Conservation (phyloP, 2,797 vertebrate species). For the Peromyscus melanophrys region DNA sequence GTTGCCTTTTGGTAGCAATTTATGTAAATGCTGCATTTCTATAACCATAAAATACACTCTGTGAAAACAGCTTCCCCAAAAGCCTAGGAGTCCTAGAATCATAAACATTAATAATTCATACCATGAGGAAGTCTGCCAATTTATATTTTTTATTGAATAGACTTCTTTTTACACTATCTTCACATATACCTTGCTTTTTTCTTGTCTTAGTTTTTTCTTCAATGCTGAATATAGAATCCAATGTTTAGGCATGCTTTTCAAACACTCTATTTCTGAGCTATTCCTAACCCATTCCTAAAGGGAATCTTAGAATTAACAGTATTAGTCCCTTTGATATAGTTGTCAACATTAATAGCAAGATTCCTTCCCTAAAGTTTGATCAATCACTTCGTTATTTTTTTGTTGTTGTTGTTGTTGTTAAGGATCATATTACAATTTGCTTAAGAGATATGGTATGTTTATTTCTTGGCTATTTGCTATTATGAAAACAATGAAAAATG, state of each 20-base stretch:
- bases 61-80: background rate
- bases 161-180: background rate
- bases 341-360: slow-evolving; percentile 50
- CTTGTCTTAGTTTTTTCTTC: background rate
- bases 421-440: background rate
- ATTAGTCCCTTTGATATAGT: background rate
- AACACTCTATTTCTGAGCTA: background rate
- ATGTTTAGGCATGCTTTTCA: background rate
- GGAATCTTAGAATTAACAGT: background rate
- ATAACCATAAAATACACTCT: background rate
- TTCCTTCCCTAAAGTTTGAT: background rate
- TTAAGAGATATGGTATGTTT: background rate
- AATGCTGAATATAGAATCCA: background rate
- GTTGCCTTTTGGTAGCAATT: background rate
- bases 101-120: slow-evolving; percentile 3
- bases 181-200: background rate
- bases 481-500: slow-evolving; percentile 14
- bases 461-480: slow-evolving; percentile 8
- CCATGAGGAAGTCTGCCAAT: background rate
- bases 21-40: background rate
- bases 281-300: background rate
- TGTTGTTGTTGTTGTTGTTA: background rate
- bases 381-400: background rate
- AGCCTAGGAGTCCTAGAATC: background rate
- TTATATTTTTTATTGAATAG: background rate